Evolutionary conservation across 2,888 invertebrate genomes (phyloP), one percentile per base, ranked within the genome.

Genomic region (Boloria selene): DNA sequence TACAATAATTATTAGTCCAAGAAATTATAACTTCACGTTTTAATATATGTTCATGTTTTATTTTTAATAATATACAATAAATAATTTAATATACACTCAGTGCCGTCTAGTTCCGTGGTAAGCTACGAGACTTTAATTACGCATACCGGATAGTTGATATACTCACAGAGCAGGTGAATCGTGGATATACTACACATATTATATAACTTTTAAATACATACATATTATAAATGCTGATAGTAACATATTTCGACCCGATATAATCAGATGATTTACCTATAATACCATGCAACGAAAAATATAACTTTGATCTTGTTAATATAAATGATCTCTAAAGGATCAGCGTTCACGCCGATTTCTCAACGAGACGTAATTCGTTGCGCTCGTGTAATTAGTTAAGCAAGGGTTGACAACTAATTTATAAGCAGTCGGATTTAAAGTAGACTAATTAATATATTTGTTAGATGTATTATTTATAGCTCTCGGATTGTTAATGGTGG

Each of bases 341-440:
- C 18, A 38, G 51, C 68, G 60, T 66, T 72, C 64, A 70, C 70
- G 54, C 71, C 72, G 73, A 77, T 77, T 78, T 77, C 75, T 77
- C 77, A 79, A 76, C 76, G 75, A 79, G 75, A 73, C 77, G 78
- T 77, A 77, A 78, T 74, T 73, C 75, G 70, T 70, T 72, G 70
- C 72, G 65, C 72, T 71, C 75, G 67, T 70, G 61, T 70, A 70
- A 75, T 74, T 73, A 70, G 72, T 71, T 68, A 71, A 66, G 65
- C 50, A 47, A 74, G 75, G 74, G 75, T 59, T 74, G 72, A 66
- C 68, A 67, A 49, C 44, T 49, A 42, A 69, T 53, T 64, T 62
- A 68, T 59, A 53, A 59, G 58, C 65, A 44, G 26, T 7, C 17
- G 42, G n/a, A 38, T 31, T 44, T 22, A 42, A 60, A 50, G 50